A percentile compares a stretch with the other conserved stretches of the same genome.
These are phyloP conservation scores for Carassius carassius DNA, from an alignment of 2,113 vertebrate genomes.

Conservation along the genomic window DNA sequence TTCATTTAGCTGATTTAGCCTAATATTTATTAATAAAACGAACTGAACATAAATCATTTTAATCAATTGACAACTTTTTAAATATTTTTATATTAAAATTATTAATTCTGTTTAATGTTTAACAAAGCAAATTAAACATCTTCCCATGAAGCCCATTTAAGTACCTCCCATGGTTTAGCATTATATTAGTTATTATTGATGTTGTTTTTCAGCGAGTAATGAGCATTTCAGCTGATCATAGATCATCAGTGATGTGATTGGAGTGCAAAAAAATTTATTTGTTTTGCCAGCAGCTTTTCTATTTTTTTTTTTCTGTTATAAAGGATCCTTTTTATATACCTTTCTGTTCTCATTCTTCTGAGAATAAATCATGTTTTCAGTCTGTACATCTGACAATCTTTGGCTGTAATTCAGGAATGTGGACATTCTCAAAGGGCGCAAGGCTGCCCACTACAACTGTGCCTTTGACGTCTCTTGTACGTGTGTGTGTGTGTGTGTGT, in stretches of 20 bases:
- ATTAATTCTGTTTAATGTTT: too few relatives aligned
- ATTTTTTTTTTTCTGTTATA: constrained; percentile 14
- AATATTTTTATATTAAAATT: too few relatives aligned
- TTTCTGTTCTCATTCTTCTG: constrained; percentile 11
- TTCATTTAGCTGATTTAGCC: too few relatives aligned
- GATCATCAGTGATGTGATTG: background rate
- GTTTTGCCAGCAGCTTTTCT: background rate
- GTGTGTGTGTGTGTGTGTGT: background rate
- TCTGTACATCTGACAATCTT: constrained; percentile 39
- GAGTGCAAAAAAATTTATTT: background rate
- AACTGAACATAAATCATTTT: too few relatives aligned
- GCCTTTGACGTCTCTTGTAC: constrained; percentile 35
- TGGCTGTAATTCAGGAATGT: constrained; percentile 56
- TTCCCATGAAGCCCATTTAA: background rate
- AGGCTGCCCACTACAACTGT: constrained; percentile 54
- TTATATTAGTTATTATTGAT: background rate
- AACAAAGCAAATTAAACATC: background rate
- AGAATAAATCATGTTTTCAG: constrained; percentile 51
- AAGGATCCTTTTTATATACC: constrained; percentile 29
- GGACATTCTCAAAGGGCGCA: constrained; percentile 50
- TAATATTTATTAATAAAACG: too few relatives aligned
- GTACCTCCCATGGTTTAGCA: background rate
- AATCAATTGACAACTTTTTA: too few relatives aligned
- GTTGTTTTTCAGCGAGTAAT: background rate
- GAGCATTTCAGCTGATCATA: background rate